phyloP scores from a whole-genome alignment of 2,888 invertebrate species.

The Ennomos quercinarius region DNA sequence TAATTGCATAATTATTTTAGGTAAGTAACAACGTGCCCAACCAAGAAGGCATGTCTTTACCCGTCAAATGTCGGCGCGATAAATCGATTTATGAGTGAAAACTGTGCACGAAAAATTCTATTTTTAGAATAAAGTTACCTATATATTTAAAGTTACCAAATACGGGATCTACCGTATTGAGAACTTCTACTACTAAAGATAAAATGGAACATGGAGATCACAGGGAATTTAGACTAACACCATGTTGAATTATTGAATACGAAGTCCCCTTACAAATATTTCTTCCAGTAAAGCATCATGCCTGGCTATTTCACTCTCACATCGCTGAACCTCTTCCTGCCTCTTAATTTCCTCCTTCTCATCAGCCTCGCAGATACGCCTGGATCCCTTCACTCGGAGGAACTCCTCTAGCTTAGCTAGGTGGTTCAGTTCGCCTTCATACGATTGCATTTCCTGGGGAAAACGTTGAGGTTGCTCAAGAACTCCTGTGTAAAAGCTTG shows the following conservation, averaged over 20 bases:
- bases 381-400: constrained; percentile 92
- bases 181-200: too few relatives aligned
- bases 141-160: too few relatives aligned
- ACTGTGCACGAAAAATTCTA: too few relatives aligned
- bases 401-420: constrained; percentile 93
- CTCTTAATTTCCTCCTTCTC: constrained; percentile 90
- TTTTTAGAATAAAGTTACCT: too few relatives aligned
- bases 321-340: constrained; percentile 87
- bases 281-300: constrained; percentile 90
- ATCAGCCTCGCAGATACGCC: constrained; percentile 90
- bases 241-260: constrained; percentile 5
- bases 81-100: too few relatives aligned
- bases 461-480: constrained; percentile 5
- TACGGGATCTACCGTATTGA: too few relatives aligned
- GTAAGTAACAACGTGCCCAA: too few relatives aligned
- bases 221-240: too few relatives aligned
- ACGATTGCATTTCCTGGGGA: constrained; percentile 92
- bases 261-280: constrained; percentile 86
- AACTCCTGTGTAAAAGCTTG: too few relatives aligned
- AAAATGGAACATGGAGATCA: too few relatives aligned
- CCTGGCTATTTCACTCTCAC: constrained; percentile 89
- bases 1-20: too few relatives aligned
- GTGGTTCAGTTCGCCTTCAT: constrained; percentile 93
- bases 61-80: accelerated
- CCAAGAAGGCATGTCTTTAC: too few relatives aligned